These are phyloP conservation scores for Pica pica DNA, from an alignment of 2,113 vertebrate species.

Conservation along the genomic window DNA sequence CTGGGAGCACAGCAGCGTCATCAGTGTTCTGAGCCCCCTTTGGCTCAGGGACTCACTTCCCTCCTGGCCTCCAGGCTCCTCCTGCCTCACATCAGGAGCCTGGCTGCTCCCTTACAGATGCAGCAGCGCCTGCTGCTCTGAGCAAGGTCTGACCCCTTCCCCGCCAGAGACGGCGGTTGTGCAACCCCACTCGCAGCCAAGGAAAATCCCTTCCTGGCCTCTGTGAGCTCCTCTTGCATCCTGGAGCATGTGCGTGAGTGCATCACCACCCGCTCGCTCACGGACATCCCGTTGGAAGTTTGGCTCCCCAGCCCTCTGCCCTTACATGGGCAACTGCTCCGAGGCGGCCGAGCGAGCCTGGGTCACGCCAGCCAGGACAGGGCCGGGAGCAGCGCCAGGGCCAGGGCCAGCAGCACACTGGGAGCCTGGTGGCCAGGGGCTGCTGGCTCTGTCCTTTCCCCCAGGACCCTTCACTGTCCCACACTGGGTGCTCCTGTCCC, in stretches of 20 bases:
- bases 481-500: rapidly evolving
- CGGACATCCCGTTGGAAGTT: background rate
- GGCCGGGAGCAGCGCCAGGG: background rate
- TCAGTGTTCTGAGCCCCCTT: background rate
- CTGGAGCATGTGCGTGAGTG: conserved; percentile 14
- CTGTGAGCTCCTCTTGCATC: background rate
- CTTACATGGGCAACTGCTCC: conserved; percentile 20
- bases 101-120: background rate
- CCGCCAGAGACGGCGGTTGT: background rate
- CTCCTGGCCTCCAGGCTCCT: background rate
- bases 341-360: background rate
- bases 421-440: background rate
- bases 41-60: background rate
- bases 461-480: rapidly evolving
- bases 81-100: background rate
- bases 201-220: conserved; percentile 55
- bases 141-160: background rate
- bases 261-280: background rate
- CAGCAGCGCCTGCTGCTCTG: background rate
- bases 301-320: conserved; percentile 29
- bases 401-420: background rate
- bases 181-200: conserved; percentile 6
- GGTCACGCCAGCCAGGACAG: background rate
- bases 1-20: background rate
- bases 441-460: background rate